Base-by-base conservation (phyloP, 2,113 vertebrate species). In the Bucco capensis region DNA sequence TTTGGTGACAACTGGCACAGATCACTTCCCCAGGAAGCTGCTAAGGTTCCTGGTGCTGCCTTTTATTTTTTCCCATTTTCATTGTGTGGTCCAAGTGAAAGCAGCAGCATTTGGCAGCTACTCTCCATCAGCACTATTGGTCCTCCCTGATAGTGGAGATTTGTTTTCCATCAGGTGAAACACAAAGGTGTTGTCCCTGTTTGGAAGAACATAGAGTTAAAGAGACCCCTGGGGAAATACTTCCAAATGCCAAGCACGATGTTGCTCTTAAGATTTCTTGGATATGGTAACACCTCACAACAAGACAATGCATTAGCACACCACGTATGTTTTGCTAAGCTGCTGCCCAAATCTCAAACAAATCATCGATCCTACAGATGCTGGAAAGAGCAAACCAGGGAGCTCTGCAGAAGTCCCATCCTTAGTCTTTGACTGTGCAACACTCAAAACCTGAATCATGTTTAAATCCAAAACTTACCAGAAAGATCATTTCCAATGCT, bases 131-230 rank as follows among this genome's bases (percentile, higher is more conserved):
- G 57, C 0, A 0, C 74, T 88, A 76, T 65, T 96, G 93, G 90
- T 93, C 57, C 25, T 89, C 65, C 46, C 58, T 67, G 77, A n/a
- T 12, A 66, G 70, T 4, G n/a, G 46, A 38, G 81, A 44, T 76
- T 90, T 90, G 50, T 92, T 92, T 95, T 79, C 76, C 46, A 8
- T 72, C 83, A 96, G 93, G 93, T 94, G 90, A 61, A 86, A 89
- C 0, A 0, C 50, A 58, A 71, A 94, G 92, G 92, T 70, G 6
- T 94, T 87, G 67, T 38, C 83, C 50, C 24, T 76, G 42, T 69
- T 61, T 70, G 71, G 66, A 88, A 64, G 58, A 72, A 88, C 75
- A 57, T 1, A 3, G 37, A 62, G 64, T 53, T 74, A 65, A 50
- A 86, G 83, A 86, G 35, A 79, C 44, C 58, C 38, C 0, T 23